These are phyloP conservation scores for Andrena bucephala DNA, from an alignment of 2,888 invertebrate species.

Conservation along the genomic window DNA sequence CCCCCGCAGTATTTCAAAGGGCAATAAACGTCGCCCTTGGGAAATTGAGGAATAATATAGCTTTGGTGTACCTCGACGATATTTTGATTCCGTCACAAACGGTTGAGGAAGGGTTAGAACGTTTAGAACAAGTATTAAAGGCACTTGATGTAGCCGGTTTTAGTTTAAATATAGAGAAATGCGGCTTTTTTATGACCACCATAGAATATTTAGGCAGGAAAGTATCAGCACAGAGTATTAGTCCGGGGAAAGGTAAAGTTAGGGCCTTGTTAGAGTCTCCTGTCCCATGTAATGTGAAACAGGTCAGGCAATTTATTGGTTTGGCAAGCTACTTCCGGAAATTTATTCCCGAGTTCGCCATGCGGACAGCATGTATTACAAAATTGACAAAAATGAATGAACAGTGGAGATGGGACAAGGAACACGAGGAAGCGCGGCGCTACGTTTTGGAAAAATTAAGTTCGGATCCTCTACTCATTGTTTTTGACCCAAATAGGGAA, in stretches of 20 bases:
- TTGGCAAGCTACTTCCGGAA: slow-evolving; percentile 32
- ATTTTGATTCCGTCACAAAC: slow-evolving; percentile 1
- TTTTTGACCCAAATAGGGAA: slow-evolving; percentile 18
- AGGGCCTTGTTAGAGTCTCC: slow-evolving; percentile 1
- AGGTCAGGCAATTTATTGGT: slow-evolving; percentile 20
- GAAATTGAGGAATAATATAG: neutral
- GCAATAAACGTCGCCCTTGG: slow-evolving; percentile 1
- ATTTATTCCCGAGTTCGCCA: slow-evolving; percentile 29
- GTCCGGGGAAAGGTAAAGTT: slow-evolving; percentile 37
- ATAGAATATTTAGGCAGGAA: slow-evolving; percentile 75
- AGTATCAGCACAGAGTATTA: slow-evolving; percentile 64
- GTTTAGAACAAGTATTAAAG: neutral
- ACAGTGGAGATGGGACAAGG: neutral
- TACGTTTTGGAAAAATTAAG: neutral
- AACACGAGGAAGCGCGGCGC: neutral
- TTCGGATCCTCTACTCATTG: neutral
- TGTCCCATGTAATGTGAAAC: neutral
- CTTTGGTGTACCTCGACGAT: slow-evolving; percentile 12
- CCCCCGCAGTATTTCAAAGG: slow-evolving; percentile 10
- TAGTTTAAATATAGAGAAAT: slow-evolving; percentile 6
- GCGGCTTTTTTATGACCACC: slow-evolving; percentile 10
- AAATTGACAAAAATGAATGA: neutral
- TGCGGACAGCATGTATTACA: neutral
- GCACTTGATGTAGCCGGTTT: neutral
- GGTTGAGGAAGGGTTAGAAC: neutral